A percentile compares a stretch with the other conserved stretches of the same genome.
phyloP scores from a whole-genome alignment of 2,113 vertebrate species.

The Lophochroa leadbeateri region DNA sequence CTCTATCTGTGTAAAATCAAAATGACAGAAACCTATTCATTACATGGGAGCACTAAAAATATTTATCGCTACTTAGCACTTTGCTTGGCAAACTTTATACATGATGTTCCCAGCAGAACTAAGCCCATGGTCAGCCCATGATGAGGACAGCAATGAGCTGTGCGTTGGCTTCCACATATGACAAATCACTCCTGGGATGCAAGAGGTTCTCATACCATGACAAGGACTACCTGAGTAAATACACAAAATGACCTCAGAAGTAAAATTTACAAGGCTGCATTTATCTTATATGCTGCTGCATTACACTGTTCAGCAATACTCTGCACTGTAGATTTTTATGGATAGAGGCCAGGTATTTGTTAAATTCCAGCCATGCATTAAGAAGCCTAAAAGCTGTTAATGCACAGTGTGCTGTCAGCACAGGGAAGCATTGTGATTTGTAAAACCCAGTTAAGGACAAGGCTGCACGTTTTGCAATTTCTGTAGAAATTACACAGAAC shows the following conservation, averaged over 20 bases:
- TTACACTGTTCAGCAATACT: background rate
- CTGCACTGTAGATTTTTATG: background rate
- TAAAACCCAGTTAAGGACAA: background rate
- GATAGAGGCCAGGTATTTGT: background rate
- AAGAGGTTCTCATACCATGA: background rate
- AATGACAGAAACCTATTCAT: background rate
- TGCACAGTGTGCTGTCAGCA: fast-evolving
- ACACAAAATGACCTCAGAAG: background rate
- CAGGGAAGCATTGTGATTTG: background rate
- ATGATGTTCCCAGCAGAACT: background rate
- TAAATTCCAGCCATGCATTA: background rate
- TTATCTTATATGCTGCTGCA: background rate
- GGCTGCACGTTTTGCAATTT: background rate
- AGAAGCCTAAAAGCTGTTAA: background rate
- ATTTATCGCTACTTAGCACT: background rate
- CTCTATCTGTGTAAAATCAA: background rate
- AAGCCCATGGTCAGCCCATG: background rate
- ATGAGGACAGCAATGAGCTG: background rate
- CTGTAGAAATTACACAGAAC: background rate
- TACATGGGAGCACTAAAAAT: background rate
- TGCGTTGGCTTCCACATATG: background rate
- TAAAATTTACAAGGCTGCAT: background rate
- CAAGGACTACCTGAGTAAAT: background rate
- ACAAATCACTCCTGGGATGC: background rate
- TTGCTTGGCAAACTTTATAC: background rate